Conservation (phyloP, 2,888 invertebrate genomes). For the Pollenia labialis region DNA sequence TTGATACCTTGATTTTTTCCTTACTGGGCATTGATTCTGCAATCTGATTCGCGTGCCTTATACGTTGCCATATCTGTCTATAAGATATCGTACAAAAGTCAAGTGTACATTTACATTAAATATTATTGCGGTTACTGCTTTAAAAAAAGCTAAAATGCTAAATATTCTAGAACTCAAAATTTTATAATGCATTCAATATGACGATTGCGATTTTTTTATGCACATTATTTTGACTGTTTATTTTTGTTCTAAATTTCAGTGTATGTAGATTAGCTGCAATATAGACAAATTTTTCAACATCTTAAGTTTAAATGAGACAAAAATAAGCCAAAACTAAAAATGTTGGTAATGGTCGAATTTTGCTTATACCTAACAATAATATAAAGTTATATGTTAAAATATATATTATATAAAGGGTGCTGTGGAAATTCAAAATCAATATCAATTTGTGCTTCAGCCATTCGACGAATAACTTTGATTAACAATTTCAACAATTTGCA, state of each 20-base stretch:
- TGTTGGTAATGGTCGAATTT: neutral
- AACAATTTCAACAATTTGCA: no score
- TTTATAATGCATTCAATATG: constrained; percentile 31
- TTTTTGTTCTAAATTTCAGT: neutral
- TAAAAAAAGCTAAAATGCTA: constrained; percentile 18
- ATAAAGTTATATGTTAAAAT: no score
- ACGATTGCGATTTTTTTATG: constrained; percentile 29
- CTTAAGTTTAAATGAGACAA: neutral
- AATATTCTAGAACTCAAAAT: neutral
- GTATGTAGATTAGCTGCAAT: neutral
- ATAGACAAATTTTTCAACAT: constrained; percentile 2
- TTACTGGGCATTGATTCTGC: no score
- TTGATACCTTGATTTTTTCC: no score
- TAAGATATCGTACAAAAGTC: no score
- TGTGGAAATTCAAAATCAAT: no score
- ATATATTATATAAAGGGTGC: no score
- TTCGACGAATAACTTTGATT: no score
- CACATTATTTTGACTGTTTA: neutral
- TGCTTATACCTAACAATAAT: neutral
- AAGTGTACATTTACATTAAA: neutral
- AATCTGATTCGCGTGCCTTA: neutral
- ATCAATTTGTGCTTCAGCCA: no score
- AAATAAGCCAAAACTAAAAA: constrained; percentile 4
- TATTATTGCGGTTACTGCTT: neutral
- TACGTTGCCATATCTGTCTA: neutral